Conservation (phyloP, 2,888 invertebrate species). For the Zaprionus lineosus region DNA sequence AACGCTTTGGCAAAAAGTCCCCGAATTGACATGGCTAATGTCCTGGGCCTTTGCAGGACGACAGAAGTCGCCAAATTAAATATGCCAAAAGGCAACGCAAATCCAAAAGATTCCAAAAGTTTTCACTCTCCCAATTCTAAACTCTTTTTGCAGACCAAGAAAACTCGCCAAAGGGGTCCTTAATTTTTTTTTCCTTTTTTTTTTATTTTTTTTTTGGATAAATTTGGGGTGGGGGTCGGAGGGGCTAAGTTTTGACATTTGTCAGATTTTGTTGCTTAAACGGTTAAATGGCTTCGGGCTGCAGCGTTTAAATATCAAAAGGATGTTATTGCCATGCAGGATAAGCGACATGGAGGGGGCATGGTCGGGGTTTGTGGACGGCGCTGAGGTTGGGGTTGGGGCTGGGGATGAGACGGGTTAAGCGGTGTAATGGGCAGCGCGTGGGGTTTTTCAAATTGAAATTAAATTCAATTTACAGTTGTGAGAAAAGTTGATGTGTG, state of each 20-base stretch:
- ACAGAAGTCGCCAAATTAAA: constrained; percentile 67
- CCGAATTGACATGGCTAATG: constrained; percentile 58
- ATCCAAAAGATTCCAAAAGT: constrained; percentile 53
- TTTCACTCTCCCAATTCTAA: constrained; percentile 43
- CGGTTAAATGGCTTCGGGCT: constrained; percentile 45
- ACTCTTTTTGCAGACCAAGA: constrained; percentile 37
- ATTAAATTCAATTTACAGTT: constrained; percentile 62
- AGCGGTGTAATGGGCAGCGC: too few species aligned
- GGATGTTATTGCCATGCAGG: too few species aligned
- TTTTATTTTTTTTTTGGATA: too few species aligned
- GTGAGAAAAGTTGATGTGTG: constrained; percentile 57
- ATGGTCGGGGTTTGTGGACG: too few species aligned
- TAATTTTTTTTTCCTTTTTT: constrained; percentile 5
- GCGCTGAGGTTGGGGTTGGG: neutral
- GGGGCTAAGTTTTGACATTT: constrained; percentile 38
- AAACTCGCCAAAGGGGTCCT: constrained; percentile 1
- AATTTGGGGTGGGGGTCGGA: neutral
- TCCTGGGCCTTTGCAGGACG: constrained; percentile 34
- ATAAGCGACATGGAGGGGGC: too few species aligned
- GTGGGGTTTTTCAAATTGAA: constrained; percentile 35
- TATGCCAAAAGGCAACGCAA: constrained; percentile 64
- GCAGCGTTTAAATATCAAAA: constrained; percentile 32
- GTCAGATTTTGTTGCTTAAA: constrained; percentile 56
- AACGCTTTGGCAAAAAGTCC: constrained; percentile 35
- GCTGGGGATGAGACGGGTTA: neutral